Percentiles rank a stretch among this genome's conserved stretches.
phyloP scores from a whole-genome alignment of 2,113 vertebrate genomes.

The Tringa solitaria region DNA sequence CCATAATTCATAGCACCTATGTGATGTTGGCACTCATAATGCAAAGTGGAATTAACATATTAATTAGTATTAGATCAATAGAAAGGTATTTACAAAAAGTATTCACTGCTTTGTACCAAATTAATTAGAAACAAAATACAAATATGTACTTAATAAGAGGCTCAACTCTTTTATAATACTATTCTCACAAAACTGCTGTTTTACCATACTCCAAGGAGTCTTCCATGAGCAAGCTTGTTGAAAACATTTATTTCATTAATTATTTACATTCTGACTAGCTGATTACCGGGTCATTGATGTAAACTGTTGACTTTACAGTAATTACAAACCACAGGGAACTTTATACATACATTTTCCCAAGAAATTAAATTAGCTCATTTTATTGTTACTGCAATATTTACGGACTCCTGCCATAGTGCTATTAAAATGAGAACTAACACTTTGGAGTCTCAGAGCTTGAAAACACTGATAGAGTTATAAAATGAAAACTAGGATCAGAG shows the following conservation, averaged over 20 bases:
- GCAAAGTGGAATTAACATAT: neutral
- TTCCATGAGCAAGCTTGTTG: neutral
- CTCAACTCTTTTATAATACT: neutral
- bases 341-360: constrained; percentile 25
- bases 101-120: neutral
- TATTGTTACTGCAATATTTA: constrained; percentile 57
- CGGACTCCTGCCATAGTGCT: constrained; percentile 33
- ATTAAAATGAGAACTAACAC: constrained; percentile 50
- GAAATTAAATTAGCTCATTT: constrained; percentile 58
- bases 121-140: neutral
- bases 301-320: constrained; percentile 58
- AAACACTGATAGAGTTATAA: constrained; percentile 31
- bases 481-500: constrained; percentile 57
- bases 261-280: constrained; percentile 43
- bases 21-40: neutral
- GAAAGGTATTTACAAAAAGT: constrained; percentile 8
- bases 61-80: neutral
- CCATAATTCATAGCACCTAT: neutral
- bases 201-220: constrained; percentile 15
- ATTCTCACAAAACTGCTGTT: neutral
- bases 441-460: constrained; percentile 51
- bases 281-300: constrained; percentile 55
- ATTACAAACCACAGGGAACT: constrained; percentile 65
- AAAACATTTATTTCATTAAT: constrained; percentile 48
- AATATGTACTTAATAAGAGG: neutral